Evolutionary conservation across 2,797 vertebrate species (phyloP).

Genomic region (Phalanger gymnotis): DNA sequence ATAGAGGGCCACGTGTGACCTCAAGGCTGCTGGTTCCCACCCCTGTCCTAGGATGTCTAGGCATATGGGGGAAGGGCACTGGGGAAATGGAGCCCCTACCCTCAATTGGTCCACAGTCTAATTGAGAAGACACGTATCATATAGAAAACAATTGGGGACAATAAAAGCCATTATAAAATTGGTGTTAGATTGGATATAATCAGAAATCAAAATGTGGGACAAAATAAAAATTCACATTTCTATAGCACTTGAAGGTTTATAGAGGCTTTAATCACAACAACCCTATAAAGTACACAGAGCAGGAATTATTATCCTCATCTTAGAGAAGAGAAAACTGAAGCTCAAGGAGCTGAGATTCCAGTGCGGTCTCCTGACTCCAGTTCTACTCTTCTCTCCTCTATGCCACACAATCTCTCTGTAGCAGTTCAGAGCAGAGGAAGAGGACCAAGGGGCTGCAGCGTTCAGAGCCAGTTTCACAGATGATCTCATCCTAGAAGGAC

Average conservation of each 20-base stretch:
- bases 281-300: neutral
- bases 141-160: neutral
- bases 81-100: neutral
- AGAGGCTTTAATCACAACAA: neutral
- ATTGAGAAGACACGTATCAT: neutral
- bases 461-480: neutral
- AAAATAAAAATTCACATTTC: neutral
- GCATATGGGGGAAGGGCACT: neutral
- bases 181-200: neutral
- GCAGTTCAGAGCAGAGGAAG: neutral
- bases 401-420: neutral
- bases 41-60: neutral
- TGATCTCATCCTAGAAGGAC: neutral
- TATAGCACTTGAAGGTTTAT: neutral
- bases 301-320: neutral
- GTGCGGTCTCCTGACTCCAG: neutral
- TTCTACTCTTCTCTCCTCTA: neutral
- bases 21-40: too few species aligned
- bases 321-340: neutral
- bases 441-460: neutral
- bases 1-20: too few species aligned
- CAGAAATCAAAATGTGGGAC: neutral
- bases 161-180: neutral
- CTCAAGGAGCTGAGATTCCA: neutral
- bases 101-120: neutral